These are phyloP conservation scores for Channa striata DNA, from an alignment of 2,797 vertebrate species.

Conservation along the genomic window DNA sequence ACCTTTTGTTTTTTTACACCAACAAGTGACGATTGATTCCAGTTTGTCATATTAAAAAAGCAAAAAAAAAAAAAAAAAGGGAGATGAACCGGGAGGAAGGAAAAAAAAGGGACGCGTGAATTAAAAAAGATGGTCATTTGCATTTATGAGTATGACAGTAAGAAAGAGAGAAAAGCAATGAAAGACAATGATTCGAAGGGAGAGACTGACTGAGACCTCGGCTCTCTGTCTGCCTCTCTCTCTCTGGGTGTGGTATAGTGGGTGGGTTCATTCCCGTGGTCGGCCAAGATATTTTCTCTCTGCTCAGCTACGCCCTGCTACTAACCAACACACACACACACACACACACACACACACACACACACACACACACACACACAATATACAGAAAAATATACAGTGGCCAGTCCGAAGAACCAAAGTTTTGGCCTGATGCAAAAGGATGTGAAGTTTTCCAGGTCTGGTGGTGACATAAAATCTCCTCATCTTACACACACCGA, in stretches of 20 bases:
- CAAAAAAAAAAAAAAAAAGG: no score
- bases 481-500: constrained; percentile 23
- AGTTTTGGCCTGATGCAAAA: constrained; percentile 61
- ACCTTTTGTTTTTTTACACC: neutral
- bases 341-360: constrained; percentile 50
- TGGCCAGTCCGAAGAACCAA: constrained; percentile 45
- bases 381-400: constrained; percentile 76
- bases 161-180: constrained; percentile 30
- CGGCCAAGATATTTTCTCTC: constrained; percentile 82
- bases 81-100: no score
- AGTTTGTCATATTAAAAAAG: no score
- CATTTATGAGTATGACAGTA: constrained; percentile 44
- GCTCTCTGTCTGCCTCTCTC: constrained; percentile 34
- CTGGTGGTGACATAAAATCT: constrained; percentile 64
- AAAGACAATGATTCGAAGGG: constrained; percentile 32
- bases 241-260: constrained; percentile 80
- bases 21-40: no score
- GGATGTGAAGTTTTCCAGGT: constrained; percentile 59
- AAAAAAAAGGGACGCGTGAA: neutral
- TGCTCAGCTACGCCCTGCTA: constrained; percentile 80
- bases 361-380: constrained; percentile 47
- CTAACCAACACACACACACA: constrained; percentile 67
- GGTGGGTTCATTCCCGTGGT: constrained; percentile 80
- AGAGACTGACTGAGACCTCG: constrained; percentile 35
- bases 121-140: constrained; percentile 14